Evolutionary conservation across 2,113 vertebrate genomes (phyloP), one percentile per base, ranked within the genome.

Genomic region (Bolborhynchus lineola): DNA sequence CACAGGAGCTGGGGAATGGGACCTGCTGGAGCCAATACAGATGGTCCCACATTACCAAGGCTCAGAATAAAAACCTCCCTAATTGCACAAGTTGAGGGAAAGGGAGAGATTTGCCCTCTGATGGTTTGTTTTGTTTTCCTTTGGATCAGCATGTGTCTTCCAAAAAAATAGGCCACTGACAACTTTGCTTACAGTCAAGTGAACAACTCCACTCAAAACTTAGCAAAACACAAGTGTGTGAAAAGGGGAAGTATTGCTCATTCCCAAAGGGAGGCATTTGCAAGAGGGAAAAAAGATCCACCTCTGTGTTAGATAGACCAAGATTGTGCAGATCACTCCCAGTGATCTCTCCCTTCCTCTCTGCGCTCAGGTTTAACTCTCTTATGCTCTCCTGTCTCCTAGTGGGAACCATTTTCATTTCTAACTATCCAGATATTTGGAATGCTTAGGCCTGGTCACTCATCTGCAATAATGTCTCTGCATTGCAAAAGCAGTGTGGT

Each of bases 11-110:
- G 35, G 19, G 76, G 60, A 91, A 52, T 7, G 41, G 87, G 94
- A 86, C 80, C 83, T 84, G 55, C 88, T 47, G 64, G 85, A 96
- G 85, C 81, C 91, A 55, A 24, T 37, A 20, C 88, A 92, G 67
- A 77, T 62, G 91, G 80, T 37, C 67, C 75, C 29, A 24, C 29
- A 35, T 70, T 65, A 42, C 82, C 85, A 46, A 16, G 4, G 42
- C 85, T 74, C n/a, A 9, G 70, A 81, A 82, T 33, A 67, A 93
- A 83, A 87, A 15, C 29, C 79, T 86, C 82, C 49, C 20, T 83
- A 91, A 93, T 67, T 88, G 84, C 89, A 62, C 41, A 28, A 78
- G 25, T 24, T 28, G 41, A 70, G 50, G 42, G 25, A 65, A 59
- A 57, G 44, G 47, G 50, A 86, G 76, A 74, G 46, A 42, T 67